Conservation (phyloP, 2,113 vertebrate genomes). For the Ochotona princeps region DNA sequence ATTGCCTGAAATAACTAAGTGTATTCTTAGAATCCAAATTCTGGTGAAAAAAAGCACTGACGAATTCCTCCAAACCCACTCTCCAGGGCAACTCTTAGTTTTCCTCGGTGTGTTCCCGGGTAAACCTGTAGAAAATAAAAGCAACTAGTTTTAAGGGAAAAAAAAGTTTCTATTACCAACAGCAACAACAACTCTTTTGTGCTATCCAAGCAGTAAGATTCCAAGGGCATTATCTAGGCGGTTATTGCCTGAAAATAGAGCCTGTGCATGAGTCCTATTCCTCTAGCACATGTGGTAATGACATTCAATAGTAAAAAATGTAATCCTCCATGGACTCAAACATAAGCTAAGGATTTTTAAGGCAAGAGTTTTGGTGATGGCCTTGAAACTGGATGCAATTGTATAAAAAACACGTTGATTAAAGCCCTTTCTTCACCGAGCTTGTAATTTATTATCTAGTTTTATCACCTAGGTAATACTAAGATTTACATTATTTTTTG, state of each 20-base stretch:
- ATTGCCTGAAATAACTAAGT: not conserved
- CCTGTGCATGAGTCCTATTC: not conserved
- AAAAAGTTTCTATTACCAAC: constrained; percentile 18
- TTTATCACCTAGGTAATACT: not conserved
- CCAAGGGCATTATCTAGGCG: not conserved
- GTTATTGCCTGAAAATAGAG: not conserved
- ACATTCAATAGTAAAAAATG: not conserved
- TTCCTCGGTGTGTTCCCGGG: not conserved
- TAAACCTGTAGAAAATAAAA: not conserved
- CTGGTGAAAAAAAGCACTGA: not conserved
- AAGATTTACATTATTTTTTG: not conserved
- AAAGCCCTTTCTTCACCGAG: constrained; percentile 18
- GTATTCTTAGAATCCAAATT: constrained; percentile 1
- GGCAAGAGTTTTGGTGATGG: not conserved
- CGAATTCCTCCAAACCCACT: not conserved
- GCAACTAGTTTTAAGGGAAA: not conserved
- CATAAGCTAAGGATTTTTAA: constrained; percentile 15
- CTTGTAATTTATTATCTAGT: not conserved
- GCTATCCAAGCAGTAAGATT: not conserved
- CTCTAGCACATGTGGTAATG: not conserved
- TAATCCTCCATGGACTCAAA: not conserved
- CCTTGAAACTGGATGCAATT: not conserved
- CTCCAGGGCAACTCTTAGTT: not conserved
- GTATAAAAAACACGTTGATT: not conserved
- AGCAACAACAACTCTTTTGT: not conserved